Percentiles rank a stretch among this genome's conserved stretches.
Conservation (phyloP, 1,140 invertebrate species). For the Drosophila melanogaster region DNA sequence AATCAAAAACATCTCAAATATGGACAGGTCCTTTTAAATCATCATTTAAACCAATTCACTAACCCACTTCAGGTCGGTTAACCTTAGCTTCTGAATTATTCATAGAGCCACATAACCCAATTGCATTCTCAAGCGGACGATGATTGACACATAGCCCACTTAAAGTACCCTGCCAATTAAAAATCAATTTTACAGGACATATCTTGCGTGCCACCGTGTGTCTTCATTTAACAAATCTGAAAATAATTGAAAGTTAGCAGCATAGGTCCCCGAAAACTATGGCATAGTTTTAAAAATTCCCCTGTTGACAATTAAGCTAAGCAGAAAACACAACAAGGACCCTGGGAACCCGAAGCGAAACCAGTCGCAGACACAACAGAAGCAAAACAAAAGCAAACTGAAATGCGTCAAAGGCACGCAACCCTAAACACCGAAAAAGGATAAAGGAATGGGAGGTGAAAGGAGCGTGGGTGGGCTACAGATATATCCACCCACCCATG, state of each 20-base stretch:
- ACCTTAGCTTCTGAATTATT: conserved; percentile 29
- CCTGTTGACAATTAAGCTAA: conserved; percentile 82
- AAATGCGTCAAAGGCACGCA: conserved; percentile 76
- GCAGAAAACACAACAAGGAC: conserved; percentile 55
- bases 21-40: background rate
- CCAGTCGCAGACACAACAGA: conserved; percentile 40
- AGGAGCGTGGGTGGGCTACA: conserved; percentile 4
- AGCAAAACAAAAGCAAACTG: conserved; percentile 39
- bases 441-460: conserved; percentile 2
- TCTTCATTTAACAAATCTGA: conserved; percentile 77
- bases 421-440: conserved; percentile 53
- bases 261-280: conserved; percentile 69
- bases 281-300: conserved; percentile 75
- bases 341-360: conserved; percentile 27
- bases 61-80: conserved; percentile 10
- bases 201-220: background rate
- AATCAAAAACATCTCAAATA: background rate
- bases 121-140: conserved; percentile 54
- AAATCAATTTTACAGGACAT: conserved; percentile 66
- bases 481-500: conserved; percentile 18
- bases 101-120: conserved; percentile 27
- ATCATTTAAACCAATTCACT: background rate
- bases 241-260: conserved; percentile 79
- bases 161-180: conserved; percentile 38
- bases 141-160: conserved; percentile 57